Base-by-base conservation (phyloP, 2,888 invertebrate species). In the Hecatera dysodea region DNA sequence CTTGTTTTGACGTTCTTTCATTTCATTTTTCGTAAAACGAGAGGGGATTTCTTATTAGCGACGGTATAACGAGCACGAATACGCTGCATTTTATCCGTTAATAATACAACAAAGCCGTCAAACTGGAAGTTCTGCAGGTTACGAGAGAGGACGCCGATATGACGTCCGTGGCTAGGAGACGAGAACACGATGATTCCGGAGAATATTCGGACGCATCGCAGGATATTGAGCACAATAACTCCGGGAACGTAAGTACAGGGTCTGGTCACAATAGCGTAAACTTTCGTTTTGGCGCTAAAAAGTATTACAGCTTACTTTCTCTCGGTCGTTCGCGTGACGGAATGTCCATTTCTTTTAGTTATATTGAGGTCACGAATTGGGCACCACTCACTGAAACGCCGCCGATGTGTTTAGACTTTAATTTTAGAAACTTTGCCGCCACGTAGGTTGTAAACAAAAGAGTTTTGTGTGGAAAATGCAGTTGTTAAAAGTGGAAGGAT, bases 121-220 rank as follows among this genome's bases (percentile, higher is more conserved):
- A 94, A 89, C 95, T 95, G 95, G 95, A 95, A 93, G 93, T 95
- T 80, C 83, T 95, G 88, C 93, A 93, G 90, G 94, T 92, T 82
- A 92, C 91, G 81, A 91, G 91, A 75, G 92, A 92, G 91, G 94
- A 93, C 93, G 93, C 92, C 89, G 92, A 93, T 81, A 96, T 96
- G 95, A 96, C 96, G 94, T 93, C 96, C 90, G 91, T 95, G 78
- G 91, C 90, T 64, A 91, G 93, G 85, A 92, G 93, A 89, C 88
- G 89, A 84, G 93, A 93, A 62, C 94, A 92, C 66, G 93, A 94
- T 80, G 96, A 96, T 87, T 95, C 96, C 72, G 95, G 94, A 73
- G 96, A 96, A 87, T 96, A 93, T 88, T 96, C 96, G 61, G 96
- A 96, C 74, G 93, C 93, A 87, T 96, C 96, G 61, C 95, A 95